Evolutionary conservation across 2,113 vertebrate genomes (phyloP).

Genomic region (Lampris megalopsis): DNA sequence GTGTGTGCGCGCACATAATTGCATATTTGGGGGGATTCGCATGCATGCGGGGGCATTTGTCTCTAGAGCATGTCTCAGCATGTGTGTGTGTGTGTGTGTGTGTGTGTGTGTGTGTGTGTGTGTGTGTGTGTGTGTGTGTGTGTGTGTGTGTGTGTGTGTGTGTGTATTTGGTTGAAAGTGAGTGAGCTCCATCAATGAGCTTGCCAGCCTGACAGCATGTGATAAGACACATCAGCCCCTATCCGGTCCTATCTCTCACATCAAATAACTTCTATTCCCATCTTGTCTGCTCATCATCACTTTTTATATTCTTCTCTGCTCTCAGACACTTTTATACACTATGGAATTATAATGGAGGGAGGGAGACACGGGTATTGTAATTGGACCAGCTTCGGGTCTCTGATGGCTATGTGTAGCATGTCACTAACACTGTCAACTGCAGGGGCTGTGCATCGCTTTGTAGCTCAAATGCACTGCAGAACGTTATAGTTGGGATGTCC

Average conservation of each 20-base stretch:
- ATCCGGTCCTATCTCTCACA: conserved; percentile 1
- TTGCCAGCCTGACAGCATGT: conserved; percentile 17
- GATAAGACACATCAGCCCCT: conserved; percentile 29
- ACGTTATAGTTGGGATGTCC: neutral
- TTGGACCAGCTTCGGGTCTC: conserved; percentile 9
- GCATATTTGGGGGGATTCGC: too few relatives aligned
- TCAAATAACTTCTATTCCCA: conserved; percentile 32
- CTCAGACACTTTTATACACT: neutral
- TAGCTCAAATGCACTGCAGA: too few relatives aligned
- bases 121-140: conserved; percentile 15
- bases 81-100: conserved; percentile 17
- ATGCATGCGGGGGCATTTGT: too few relatives aligned
- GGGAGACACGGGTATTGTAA: conserved; percentile 11
- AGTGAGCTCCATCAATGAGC: conserved; percentile 15
- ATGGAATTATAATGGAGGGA: neutral
- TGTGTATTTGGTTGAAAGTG: neutral
- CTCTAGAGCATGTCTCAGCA: neutral
- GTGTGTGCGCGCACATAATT: neutral
- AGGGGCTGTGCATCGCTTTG: too few relatives aligned
- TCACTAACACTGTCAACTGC: neutral
- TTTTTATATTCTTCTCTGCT: conserved; percentile 16
- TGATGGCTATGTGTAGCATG: conserved; percentile 10
- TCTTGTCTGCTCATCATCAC: conserved; percentile 14
- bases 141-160: neutral
- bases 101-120: conserved; percentile 1